phyloP scores from a whole-genome alignment of 2,888 invertebrate genomes.

The Busseola fusca region DNA sequence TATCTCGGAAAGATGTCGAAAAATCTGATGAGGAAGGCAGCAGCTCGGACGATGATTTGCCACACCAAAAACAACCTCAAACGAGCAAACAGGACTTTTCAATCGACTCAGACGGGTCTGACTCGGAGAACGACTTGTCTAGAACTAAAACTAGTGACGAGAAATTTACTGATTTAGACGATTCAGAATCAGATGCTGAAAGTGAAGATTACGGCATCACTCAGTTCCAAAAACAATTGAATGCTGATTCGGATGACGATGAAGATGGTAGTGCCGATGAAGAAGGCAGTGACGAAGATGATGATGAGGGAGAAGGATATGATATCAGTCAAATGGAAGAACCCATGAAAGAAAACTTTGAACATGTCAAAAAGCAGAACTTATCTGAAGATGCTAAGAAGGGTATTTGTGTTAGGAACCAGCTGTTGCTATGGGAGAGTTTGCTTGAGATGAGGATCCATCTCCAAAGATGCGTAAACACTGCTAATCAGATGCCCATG shows the following conservation, averaged over 20 bases:
- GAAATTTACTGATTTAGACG: slow-evolving; percentile 58
- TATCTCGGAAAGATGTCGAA: slow-evolving; percentile 88
- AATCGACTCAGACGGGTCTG: slow-evolving; percentile 26
- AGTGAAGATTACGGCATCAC: slow-evolving; percentile 75
- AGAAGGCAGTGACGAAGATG: slow-evolving; percentile 67
- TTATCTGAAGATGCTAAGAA: slow-evolving; percentile 90
- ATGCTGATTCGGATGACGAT: slow-evolving; percentile 63
- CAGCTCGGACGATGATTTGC: slow-evolving; percentile 59
- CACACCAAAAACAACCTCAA: slow-evolving; percentile 33
- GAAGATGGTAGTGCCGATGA: slow-evolving; percentile 57
- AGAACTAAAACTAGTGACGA: slow-evolving; percentile 60
- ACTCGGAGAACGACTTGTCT: slow-evolving; percentile 31
- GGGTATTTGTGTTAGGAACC: slow-evolving; percentile 91
- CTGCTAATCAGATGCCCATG: slow-evolving; percentile 94
- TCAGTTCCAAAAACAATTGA: slow-evolving; percentile 69
- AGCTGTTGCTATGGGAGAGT: slow-evolving; percentile 94
- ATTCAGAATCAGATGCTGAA: slow-evolving; percentile 68
- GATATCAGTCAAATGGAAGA: slow-evolving; percentile 84
- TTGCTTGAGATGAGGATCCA: slow-evolving; percentile 96
- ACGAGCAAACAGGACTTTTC: slow-evolving; percentile 22
- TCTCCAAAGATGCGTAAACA: slow-evolving; percentile 93
- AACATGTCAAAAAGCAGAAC: slow-evolving; percentile 89
- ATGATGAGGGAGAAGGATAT: slow-evolving; percentile 78
- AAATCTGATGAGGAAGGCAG: slow-evolving; percentile 60
- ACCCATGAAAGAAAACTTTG: slow-evolving; percentile 87